Evolutionary conservation across 2,888 invertebrate species (phyloP).

Genomic region (Drosophila fungiperda): DNA sequence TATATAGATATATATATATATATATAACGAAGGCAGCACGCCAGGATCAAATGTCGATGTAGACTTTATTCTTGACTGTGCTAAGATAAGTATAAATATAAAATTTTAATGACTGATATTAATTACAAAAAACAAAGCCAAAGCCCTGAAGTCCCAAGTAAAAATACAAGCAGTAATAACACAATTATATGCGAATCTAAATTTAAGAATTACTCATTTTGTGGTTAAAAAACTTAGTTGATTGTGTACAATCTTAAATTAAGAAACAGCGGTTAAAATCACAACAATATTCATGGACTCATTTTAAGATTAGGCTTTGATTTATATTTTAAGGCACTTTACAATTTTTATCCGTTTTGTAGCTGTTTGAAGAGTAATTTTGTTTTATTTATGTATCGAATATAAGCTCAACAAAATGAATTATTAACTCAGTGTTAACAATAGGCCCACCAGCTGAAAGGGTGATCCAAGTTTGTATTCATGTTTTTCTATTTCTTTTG

Average conservation of each 20-base stretch:
- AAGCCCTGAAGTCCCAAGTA: background rate
- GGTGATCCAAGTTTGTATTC: background rate
- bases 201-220: background rate
- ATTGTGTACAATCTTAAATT: background rate
- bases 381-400: background rate
- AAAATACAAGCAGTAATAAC: background rate
- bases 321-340: background rate
- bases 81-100: background rate
- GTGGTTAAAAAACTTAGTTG: background rate
- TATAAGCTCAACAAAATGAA: background rate
- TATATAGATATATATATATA: background rate
- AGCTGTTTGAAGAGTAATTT: background rate
- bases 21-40: slow-evolving; percentile 28
- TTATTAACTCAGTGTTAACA: background rate
- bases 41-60: background rate
- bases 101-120: background rate
- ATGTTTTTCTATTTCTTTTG: background rate
- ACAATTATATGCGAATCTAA: background rate
- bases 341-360: background rate
- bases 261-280: background rate
- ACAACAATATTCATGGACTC: background rate
- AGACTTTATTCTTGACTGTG: background rate
- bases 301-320: background rate
- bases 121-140: background rate
- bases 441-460: background rate